These are phyloP conservation scores for Resseliella maxima DNA, from an alignment of 2,888 invertebrate genomes.

Conservation along the genomic window DNA sequence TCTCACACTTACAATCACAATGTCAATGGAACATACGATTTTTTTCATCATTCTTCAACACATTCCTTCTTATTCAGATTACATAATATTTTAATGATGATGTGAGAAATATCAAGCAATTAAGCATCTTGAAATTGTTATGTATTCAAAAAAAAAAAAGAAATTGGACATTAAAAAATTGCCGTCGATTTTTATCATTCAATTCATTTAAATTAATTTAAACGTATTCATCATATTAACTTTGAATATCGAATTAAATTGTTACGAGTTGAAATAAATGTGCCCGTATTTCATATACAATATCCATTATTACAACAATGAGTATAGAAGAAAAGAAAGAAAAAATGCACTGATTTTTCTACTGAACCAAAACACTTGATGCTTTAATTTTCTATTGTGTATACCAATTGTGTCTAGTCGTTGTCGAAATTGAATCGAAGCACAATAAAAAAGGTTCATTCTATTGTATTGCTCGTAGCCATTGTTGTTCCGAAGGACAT, in stretches of 20 bases:
- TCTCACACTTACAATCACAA: background rate
- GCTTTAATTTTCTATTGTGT: conserved; percentile 53
- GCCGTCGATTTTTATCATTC: conserved; percentile 34
- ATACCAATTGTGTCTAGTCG: conserved; percentile 34
- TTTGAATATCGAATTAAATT: background rate
- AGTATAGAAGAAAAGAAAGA: too few species aligned
- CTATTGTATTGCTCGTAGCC: background rate
- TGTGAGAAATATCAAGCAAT: conserved; percentile 33
- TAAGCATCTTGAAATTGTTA: conserved; percentile 23
- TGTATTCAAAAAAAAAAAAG: too few species aligned
- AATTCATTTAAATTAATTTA: conserved; percentile 47
- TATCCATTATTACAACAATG: background rate
- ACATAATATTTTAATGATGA: conserved; percentile 44
- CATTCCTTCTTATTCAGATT: background rate
- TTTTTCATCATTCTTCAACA: background rate
- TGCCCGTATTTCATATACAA: background rate
- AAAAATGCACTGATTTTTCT: conserved; percentile 42
- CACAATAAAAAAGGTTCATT: background rate
- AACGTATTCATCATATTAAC: conserved; percentile 33
- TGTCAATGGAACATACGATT: too few species aligned
- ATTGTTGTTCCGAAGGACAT: background rate
- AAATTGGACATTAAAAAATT: conserved; percentile 54
- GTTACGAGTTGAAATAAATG: background rate
- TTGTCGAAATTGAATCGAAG: conserved; percentile 19
- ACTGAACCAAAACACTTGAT: conserved; percentile 55